Percentiles rank a stretch among this genome's conserved stretches.
These are phyloP conservation scores for Pyrgus malvae DNA, from an alignment of 2,888 invertebrate genomes.

Conservation along the genomic window DNA sequence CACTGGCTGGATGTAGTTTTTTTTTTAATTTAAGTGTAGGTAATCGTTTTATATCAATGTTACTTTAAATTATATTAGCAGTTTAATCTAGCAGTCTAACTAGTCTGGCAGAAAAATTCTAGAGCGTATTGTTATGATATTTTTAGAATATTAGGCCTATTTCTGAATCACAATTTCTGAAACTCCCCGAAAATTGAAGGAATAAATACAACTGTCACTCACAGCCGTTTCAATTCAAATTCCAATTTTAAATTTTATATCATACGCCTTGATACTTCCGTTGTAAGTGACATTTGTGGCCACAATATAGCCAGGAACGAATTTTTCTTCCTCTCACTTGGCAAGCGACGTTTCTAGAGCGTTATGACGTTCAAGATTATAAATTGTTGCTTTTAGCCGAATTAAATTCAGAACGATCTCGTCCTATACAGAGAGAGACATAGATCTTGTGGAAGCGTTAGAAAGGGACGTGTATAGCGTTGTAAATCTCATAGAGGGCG, in stretches of 20 bases:
- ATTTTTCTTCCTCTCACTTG: conserved; percentile 23
- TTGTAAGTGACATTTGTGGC: conserved; percentile 11
- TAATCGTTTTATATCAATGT: too few relatives aligned
- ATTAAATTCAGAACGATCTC: conserved; percentile 41
- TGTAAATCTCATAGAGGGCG: conserved; percentile 38
- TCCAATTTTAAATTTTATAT: conserved; percentile 11
- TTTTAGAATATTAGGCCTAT: too few relatives aligned
- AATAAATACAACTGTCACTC: too few relatives aligned
- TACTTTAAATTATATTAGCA: too few relatives aligned
- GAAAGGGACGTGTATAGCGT: conserved; percentile 28
- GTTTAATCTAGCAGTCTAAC: too few relatives aligned
- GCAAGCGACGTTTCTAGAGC: conserved; percentile 21
- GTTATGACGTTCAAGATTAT: conserved; percentile 37
- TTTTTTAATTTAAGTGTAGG: too few relatives aligned
- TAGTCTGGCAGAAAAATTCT: too few relatives aligned
- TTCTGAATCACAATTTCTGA: too few relatives aligned
- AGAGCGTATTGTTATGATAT: too few relatives aligned
- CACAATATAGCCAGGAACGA: not conserved
- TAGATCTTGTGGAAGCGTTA: conserved; percentile 5
- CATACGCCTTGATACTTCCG: conserved; percentile 12
- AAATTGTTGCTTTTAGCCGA: conserved; percentile 46
- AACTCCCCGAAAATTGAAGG: too few relatives aligned
- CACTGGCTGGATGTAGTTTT: too few relatives aligned
- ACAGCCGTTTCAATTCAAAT: not conserved
- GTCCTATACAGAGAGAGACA: conserved; percentile 25